These are phyloP conservation scores for Acrocephalus kingi DNA, from an alignment of 2,113 vertebrate genomes.

Conservation along the genomic window DNA sequence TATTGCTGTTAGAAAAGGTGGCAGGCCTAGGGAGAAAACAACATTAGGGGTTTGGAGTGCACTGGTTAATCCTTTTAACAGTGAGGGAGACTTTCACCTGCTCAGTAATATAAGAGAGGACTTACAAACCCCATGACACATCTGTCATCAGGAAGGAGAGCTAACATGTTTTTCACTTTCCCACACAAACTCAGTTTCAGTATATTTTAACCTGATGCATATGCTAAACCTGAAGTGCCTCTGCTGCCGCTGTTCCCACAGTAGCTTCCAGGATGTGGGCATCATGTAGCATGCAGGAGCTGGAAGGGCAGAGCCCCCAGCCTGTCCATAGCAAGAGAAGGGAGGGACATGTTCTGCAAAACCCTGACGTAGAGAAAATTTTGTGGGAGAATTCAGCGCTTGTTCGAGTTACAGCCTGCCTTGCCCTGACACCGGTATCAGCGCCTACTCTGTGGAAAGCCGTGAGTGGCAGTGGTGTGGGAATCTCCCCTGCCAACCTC, in stretches of 20 bases:
- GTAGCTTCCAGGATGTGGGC: background rate
- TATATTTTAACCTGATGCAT: background rate
- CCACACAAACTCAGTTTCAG: background rate
- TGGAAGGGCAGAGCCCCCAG: background rate
- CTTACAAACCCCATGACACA: background rate
- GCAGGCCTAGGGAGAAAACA: background rate
- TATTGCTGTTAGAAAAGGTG: rapidly evolving
- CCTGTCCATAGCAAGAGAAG: background rate
- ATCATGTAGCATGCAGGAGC: background rate
- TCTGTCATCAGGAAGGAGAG: background rate
- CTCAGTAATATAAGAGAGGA: background rate
- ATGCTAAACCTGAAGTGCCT: background rate
- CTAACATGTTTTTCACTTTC: background rate
- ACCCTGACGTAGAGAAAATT: background rate
- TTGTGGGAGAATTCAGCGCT: background rate
- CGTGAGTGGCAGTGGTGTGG: background rate
- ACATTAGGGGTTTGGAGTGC: background rate
- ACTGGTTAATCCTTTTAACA: background rate
- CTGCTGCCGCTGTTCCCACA: background rate
- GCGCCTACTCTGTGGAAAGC: background rate
- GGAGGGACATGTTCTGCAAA: background rate
- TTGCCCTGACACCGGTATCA: background rate
- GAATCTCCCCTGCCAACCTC: rapidly evolving
- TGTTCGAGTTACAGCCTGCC: background rate
- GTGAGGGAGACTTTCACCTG: background rate